Percentiles rank a stretch among this genome's conserved stretches.
Evolutionary conservation across 2,888 invertebrate species (phyloP).

Genomic region (Cinara cedri): DNA sequence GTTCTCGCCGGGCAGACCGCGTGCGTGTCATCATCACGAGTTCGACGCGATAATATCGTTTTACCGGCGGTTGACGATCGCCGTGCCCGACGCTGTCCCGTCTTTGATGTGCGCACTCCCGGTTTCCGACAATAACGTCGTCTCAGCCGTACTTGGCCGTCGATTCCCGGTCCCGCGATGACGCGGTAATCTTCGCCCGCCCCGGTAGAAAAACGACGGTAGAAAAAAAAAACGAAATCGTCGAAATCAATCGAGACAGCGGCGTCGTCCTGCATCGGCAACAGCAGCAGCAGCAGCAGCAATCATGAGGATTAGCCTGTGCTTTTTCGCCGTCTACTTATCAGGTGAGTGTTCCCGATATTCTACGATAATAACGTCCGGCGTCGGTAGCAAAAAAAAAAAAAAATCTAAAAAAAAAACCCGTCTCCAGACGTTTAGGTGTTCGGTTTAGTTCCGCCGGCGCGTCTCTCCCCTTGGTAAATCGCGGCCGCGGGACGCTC

Average conservation of each 20-base stretch:
- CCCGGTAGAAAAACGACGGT: background rate
- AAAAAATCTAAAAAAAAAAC: too few relatives aligned
- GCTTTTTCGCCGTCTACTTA: slow-evolving; percentile 42
- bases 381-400: too few relatives aligned
- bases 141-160: background rate
- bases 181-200: background rate
- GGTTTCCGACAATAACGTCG: background rate
- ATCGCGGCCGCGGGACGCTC: slow-evolving; percentile 2
- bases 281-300: background rate
- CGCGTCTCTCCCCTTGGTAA: background rate
- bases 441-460: too few relatives aligned
- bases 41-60: too few relatives aligned
- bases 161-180: background rate
- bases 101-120: slow-evolving; percentile 18
- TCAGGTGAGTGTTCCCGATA: slow-evolving; percentile 43
- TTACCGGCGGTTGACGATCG: too few relatives aligned
- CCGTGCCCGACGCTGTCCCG: too few relatives aligned
- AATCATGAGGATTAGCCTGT: slow-evolving; percentile 34
- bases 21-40: too few relatives aligned
- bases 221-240: background rate
- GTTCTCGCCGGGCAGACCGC: too few relatives aligned
- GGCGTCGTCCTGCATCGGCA: background rate
- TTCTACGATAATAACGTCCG: too few relatives aligned
- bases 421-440: too few relatives aligned
- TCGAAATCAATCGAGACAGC: background rate